phyloP scores from a whole-genome alignment of 30 jellyfish, hydroid and myxozoan genomes.

The Haliclystus octoradiatus region DNA sequence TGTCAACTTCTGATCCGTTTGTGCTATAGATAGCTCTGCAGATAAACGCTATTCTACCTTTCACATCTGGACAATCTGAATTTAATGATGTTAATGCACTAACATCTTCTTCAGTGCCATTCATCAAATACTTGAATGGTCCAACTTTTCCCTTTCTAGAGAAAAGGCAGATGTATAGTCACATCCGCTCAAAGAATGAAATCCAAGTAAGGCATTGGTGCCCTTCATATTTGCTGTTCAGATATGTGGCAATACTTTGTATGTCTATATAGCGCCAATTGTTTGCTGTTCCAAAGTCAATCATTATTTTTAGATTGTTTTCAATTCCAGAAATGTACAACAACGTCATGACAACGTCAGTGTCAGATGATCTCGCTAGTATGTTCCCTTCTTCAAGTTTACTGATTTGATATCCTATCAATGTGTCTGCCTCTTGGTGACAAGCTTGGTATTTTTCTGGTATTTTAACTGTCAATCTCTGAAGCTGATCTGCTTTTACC shows the following conservation, averaged over 20 bases:
- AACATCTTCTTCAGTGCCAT: background rate
- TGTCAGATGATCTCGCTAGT: background rate
- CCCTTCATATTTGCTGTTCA: background rate
- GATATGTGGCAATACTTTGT: background rate
- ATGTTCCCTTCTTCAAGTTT: background rate
- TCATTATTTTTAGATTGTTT: background rate
- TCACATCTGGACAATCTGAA: background rate
- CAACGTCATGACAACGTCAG: background rate
- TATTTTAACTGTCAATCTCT: too few relatives aligned
- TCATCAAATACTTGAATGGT: background rate
- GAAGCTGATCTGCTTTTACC: too few relatives aligned
- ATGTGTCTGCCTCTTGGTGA: slow-evolving; percentile 37
- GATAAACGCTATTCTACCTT: background rate
- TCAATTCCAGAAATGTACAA: background rate
- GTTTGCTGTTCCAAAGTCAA: background rate
- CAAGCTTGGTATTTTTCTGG: slow-evolving; percentile 12
- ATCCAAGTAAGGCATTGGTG: slow-evolving; percentile 1
- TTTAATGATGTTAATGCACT: background rate
- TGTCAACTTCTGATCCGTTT: background rate
- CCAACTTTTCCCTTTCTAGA: background rate
- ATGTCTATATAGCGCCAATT: background rate
- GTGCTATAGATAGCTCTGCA: background rate
- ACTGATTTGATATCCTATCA: slow-evolving; percentile 17
- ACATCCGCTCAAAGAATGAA: slow-evolving; percentile 12
- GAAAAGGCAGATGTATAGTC: background rate